Percentiles rank a stretch among this genome's conserved stretches.
These are phyloP conservation scores for Dasysyrphus tricinctus DNA, from an alignment of 2,888 invertebrate genomes.

Conservation along the genomic window DNA sequence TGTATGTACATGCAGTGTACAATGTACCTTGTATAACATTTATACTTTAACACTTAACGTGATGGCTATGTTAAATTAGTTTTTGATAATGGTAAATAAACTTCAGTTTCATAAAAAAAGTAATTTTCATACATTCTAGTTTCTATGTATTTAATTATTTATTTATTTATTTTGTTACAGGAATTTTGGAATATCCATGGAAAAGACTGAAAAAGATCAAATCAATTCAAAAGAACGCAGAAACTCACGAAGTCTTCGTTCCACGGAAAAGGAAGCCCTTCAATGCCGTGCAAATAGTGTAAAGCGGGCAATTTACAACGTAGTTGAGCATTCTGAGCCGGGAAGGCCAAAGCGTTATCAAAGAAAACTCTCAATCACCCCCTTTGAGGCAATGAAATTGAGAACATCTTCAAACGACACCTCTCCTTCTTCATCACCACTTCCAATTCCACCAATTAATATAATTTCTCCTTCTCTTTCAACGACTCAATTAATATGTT, in stretches of 20 bases:
- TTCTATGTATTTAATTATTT: background rate
- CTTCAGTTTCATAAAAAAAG: no score
- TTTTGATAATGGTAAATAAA: no score
- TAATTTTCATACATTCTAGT: background rate
- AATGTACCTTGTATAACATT: no score
- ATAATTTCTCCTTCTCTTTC: constrained; percentile 83
- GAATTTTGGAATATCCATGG: constrained; percentile 83
- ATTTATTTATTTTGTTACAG: constrained; percentile 75
- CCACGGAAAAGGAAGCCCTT: constrained; percentile 86
- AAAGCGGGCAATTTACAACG: constrained; percentile 91
- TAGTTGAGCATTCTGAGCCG: constrained; percentile 91
- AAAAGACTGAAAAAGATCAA: constrained; percentile 85
- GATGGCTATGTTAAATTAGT: no score
- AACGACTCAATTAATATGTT: constrained; percentile 85
- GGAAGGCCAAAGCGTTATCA: constrained; percentile 84
- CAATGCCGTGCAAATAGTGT: constrained; percentile 90
- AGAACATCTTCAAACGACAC: constrained; percentile 80
- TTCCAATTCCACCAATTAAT: constrained; percentile 82
- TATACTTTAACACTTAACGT: no score
- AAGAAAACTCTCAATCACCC: constrained; percentile 82
- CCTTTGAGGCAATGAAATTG: constrained; percentile 82
- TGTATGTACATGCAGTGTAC: no score
- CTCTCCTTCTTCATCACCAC: constrained; percentile 81
- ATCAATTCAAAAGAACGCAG: constrained; percentile 84
- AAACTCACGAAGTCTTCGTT: constrained; percentile 82